Conservation (phyloP, 2,888 invertebrate genomes). For the Lypha dubia region DNA sequence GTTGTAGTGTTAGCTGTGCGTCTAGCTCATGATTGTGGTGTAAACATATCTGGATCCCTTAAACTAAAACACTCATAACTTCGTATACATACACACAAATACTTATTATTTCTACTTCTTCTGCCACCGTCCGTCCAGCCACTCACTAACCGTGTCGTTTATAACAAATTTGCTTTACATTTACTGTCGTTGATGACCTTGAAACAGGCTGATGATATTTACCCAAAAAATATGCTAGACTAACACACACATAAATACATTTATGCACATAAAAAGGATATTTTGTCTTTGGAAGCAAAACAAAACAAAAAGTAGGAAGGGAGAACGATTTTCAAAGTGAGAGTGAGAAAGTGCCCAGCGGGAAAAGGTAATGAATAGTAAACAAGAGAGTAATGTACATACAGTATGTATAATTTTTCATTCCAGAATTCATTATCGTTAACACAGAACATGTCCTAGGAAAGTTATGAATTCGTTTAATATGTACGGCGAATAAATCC, state of each 20-base stretch:
- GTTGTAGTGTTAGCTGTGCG: neutral
- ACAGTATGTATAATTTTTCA: no score
- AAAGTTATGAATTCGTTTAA: no score
- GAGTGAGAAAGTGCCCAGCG: constrained; percentile 23
- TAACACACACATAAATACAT: constrained; percentile 9
- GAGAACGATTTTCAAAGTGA: neutral
- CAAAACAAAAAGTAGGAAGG: constrained; percentile 28
- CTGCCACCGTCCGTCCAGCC: no score
- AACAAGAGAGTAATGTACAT: no score
- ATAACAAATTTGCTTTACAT: constrained; percentile 44
- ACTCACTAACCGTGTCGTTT: neutral
- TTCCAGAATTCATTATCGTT: no score
- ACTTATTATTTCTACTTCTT: neutral
- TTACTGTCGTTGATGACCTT: constrained; percentile 67
- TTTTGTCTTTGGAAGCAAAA: constrained; percentile 34
- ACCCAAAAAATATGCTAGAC: constrained; percentile 64
- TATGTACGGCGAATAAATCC: no score
- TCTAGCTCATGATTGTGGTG: neutral
- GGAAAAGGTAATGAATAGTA: constrained; percentile 13
- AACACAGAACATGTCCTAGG: no score
- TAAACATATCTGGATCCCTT: constrained; percentile 20
- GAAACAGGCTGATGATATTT: constrained; percentile 71
- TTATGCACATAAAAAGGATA: constrained; percentile 9
- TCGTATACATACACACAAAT: constrained; percentile 26
- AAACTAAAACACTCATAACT: constrained; percentile 23